Base-by-base conservation (phyloP, 2,888 invertebrate genomes). In the Drosophila paracracens region DNA sequence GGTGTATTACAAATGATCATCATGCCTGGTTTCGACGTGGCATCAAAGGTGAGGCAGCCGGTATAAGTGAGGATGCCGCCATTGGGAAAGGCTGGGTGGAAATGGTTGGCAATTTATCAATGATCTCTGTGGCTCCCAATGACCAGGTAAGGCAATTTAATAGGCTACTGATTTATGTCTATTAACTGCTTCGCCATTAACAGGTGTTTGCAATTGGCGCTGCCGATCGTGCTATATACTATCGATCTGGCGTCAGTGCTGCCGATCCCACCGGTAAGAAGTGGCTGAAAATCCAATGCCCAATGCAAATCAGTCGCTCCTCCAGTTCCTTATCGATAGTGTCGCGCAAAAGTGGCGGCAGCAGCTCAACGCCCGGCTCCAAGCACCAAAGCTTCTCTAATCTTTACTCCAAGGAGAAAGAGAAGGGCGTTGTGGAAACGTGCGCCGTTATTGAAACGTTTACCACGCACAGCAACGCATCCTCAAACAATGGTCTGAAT, bases 41-140 rank as follows among this genome's bases (percentile, higher is more conserved):
- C 74, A 93, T 96, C 78, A 95, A 96, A 94, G 95, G 96, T 59
- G 95, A 96, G 92, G 94, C 94, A 46, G 95, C 96, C 29, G 96
- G 97, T 6, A 94, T 95, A 71, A 96, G 96, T 84, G 97, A 97
- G 92, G 95, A 96, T 91, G 94, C 96, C 68, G 96, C 97, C 11
- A 95, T 95, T 86, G 98, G 98, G 6, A 96, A 94, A 89, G 96
- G 96, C 33, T 98, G 98, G 98, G 95, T 98, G 35, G 97, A 97
- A 94, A 97, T 98, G 95, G 96, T 97, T 72, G 97, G 97, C 53
- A 95, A 96, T 92, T 96, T 98, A 95, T 94, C 95, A 29, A 94
- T 96, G 90, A 94, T 98, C 54, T 96, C 97, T n/a, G 96, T 98
- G 66, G 96, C 97, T 38, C 94, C 96, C 18, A 97, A 97, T 93